Conservation (phyloP, 2,888 invertebrate species). For the Phlogophora meticulosa region DNA sequence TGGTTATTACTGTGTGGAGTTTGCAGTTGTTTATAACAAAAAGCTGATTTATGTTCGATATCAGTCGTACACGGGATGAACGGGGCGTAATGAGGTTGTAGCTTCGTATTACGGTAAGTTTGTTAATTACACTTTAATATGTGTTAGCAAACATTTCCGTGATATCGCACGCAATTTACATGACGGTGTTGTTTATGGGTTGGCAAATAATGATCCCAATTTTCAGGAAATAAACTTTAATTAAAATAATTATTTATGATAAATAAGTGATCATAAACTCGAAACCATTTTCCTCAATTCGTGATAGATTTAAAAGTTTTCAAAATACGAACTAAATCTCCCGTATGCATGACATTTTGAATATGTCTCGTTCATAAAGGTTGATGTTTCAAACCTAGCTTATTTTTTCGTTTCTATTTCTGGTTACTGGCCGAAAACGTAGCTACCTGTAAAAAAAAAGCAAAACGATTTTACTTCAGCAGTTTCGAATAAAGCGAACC, state of each 20-base stretch:
- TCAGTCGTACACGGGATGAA: constrained; percentile 32
- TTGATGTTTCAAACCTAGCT: neutral
- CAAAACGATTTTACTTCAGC: neutral
- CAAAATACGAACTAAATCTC: no score
- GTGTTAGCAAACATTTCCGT: constrained; percentile 13
- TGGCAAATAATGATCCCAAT: neutral
- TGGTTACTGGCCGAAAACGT: constrained; percentile 10
- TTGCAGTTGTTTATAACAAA: constrained; percentile 43
- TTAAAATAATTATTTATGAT: neutral
- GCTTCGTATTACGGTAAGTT: constrained; percentile 17
- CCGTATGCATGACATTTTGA: no score
- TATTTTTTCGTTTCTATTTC: constrained; percentile 2
- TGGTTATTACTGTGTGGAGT: constrained; percentile 45
- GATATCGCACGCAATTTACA: neutral
- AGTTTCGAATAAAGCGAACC: constrained; percentile 2
- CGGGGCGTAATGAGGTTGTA: constrained; percentile 24
- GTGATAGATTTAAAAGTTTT: no score
- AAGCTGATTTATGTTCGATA: constrained; percentile 47
- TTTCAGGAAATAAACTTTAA: neutral
- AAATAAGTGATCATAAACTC: no score
- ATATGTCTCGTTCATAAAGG: neutral
- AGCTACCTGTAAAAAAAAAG: neutral
- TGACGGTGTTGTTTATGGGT: neutral
- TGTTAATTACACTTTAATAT: constrained; percentile 18
- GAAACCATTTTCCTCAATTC: no score